These are phyloP conservation scores for Megamerina dolium DNA, from an alignment of 2,888 invertebrate species.

Conservation along the genomic window DNA sequence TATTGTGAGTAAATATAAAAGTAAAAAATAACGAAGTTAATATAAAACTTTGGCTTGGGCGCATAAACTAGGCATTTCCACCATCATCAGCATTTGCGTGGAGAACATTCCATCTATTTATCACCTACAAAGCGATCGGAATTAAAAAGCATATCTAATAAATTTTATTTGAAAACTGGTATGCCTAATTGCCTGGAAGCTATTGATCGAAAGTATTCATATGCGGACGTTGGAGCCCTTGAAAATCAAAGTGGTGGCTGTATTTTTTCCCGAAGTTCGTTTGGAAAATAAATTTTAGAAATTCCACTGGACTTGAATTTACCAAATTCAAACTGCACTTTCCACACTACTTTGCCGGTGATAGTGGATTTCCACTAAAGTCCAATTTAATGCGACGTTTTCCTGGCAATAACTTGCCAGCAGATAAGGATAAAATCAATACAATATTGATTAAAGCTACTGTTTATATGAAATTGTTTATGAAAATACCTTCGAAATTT, in stretches of 20 bases:
- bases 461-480: too few relatives aligned
- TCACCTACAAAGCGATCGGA: conserved; percentile 2
- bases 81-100: too few relatives aligned
- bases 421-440: conserved; percentile 6
- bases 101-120: not conserved
- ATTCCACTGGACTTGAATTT: conserved; percentile 6
- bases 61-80: conserved; percentile 7
- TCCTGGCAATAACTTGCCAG: conserved; percentile 4
- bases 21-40: too few relatives aligned
- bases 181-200: conserved; percentile 10
- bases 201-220: conserved; percentile 8
- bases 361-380: conserved; percentile 12
- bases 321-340: conserved; percentile 7
- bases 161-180: conserved; percentile 7
- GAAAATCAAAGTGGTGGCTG: conserved; percentile 5
- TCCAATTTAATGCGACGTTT: conserved; percentile 12
- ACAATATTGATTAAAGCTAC: conserved; percentile 4
- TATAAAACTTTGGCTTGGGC: conserved; percentile 10
- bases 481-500: too few relatives aligned
- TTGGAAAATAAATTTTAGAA: conserved; percentile 11
- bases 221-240: conserved; percentile 9
- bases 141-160: not conserved
- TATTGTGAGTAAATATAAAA: too few relatives aligned
- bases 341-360: conserved; percentile 14
- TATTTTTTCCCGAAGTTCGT: conserved; percentile 11